phyloP scores from a whole-genome alignment of 1,140 invertebrate genomes.

The Dendrolimus punctatus region DNA sequence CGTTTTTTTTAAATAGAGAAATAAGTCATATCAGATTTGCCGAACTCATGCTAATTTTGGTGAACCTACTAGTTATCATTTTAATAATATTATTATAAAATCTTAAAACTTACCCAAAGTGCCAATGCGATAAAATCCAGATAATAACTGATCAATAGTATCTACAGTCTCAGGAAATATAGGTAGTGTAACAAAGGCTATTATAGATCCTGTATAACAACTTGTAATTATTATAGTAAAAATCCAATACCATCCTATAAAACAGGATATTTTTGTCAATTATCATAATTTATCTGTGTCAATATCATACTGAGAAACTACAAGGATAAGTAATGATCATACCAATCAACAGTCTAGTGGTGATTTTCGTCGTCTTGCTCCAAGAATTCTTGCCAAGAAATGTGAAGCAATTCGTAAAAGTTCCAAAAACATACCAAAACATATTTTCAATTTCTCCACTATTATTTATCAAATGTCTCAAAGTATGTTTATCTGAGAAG shows the following conservation, averaged over 20 bases:
- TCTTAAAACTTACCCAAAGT: constrained; percentile 73
- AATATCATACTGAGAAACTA: constrained; percentile 10
- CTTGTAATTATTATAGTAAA: constrained; percentile 87
- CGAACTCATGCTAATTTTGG: too few relatives aligned
- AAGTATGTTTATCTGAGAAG: constrained; percentile 78
- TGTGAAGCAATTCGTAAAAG: constrained; percentile 85
- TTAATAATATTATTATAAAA: too few relatives aligned
- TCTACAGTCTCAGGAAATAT: constrained; percentile 80
- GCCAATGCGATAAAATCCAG: constrained; percentile 74
- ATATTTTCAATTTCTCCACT: constrained; percentile 81
- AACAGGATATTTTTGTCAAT: constrained; percentile 1
- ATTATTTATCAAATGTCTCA: constrained; percentile 75
- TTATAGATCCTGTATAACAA: constrained; percentile 85
- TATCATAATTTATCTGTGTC: constrained; percentile 3
- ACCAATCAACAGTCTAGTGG: constrained; percentile 81
- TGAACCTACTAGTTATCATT: too few relatives aligned
- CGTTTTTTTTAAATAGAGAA: too few relatives aligned
- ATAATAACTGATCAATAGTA: constrained; percentile 74
- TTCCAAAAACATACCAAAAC: constrained; percentile 87
- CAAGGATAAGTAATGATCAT: constrained; percentile 5
- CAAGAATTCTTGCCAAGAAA: constrained; percentile 79
- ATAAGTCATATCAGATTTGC: too few relatives aligned
- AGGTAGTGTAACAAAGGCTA: constrained; percentile 84
- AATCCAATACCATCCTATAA: constrained; percentile 81
- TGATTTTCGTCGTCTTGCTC: constrained; percentile 77